Percentiles rank a stretch among this genome's conserved stretches.
Evolutionary conservation across 2,113 vertebrate genomes (phyloP).

Genomic region (Nothocercus julius): DNA sequence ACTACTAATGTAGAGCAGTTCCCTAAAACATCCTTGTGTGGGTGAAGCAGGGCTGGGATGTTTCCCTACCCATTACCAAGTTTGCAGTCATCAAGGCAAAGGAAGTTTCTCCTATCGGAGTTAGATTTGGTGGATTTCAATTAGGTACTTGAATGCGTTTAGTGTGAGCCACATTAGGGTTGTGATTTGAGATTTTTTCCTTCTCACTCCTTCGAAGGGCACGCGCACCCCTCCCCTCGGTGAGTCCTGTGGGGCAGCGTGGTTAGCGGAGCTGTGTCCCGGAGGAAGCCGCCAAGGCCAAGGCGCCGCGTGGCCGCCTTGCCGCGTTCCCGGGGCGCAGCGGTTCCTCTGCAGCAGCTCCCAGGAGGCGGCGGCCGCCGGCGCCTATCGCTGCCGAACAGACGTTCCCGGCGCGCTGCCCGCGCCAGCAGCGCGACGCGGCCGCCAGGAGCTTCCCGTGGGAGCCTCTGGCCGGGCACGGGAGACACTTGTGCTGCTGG

Average conservation of each 20-base stretch:
- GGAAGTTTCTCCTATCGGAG: not conserved
- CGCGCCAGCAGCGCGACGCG: not conserved
- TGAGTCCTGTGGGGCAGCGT: not conserved
- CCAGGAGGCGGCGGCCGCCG: not conserved
- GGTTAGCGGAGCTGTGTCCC: not conserved
- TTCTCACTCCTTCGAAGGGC: not conserved
- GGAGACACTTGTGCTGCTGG: not conserved
- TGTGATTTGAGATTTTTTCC: not conserved
- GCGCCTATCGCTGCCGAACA: not conserved
- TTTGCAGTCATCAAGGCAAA: not conserved
- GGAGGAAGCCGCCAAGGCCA: not conserved
- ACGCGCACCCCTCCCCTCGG: not conserved
- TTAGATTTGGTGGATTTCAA: not conserved
- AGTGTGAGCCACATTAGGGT: not conserved
- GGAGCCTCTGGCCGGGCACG: not conserved
- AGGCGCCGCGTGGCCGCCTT: not conserved
- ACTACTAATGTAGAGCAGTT: not conserved
- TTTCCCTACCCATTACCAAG: not conserved
- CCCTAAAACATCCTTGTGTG: fast-evolving
- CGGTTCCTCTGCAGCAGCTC: not conserved
- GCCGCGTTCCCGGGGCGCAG: not conserved
- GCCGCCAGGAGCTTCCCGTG: not conserved
- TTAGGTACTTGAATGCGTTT: not conserved
- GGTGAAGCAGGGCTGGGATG: not conserved
- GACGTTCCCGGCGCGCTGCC: not conserved